A percentile compares a stretch with the other conserved stretches of the same genome.
phyloP scores from a whole-genome alignment of 1,140 invertebrate species.

The Drosophila tristis region DNA sequence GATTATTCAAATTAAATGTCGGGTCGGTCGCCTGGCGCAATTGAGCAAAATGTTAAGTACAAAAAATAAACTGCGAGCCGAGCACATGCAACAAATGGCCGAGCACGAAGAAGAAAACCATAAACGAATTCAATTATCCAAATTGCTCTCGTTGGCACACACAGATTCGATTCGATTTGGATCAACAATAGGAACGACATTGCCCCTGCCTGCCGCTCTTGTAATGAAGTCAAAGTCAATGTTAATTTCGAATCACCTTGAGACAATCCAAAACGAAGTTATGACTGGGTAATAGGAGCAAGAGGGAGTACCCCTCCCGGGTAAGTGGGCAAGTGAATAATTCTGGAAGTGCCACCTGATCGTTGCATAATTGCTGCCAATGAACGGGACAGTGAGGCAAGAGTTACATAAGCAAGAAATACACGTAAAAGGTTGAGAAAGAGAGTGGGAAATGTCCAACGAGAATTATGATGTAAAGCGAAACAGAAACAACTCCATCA shows the following conservation, averaged over 20 bases:
- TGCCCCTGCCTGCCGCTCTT: slow-evolving; percentile 16
- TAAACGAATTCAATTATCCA: slow-evolving; percentile 42
- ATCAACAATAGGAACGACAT: slow-evolving; percentile 38
- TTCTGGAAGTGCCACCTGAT: slow-evolving; percentile 54
- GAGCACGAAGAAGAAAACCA: not conserved
- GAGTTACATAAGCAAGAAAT: slow-evolving; percentile 59
- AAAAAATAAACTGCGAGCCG: not conserved
- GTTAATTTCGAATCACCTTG: slow-evolving; percentile 71
- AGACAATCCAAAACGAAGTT: not conserved
- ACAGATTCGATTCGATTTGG: slow-evolving; percentile 38
- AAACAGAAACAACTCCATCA: slow-evolving; percentile 31
- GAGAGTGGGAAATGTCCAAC: slow-evolving; percentile 48
- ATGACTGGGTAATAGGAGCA: not conserved
- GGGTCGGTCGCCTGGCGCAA: slow-evolving; percentile 57
- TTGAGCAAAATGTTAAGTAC: slow-evolving; percentile 49
- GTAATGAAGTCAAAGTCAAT: slow-evolving; percentile 64
- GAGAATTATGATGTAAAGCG: slow-evolving; percentile 67
- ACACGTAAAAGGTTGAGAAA: slow-evolving; percentile 40
- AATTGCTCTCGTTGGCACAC: slow-evolving; percentile 41
- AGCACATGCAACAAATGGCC: not conserved
- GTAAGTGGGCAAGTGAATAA: slow-evolving; percentile 19
- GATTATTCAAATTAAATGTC: slow-evolving; percentile 63
- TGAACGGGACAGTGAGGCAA: slow-evolving; percentile 32
- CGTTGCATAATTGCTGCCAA: slow-evolving; percentile 70
- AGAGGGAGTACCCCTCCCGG: too few species aligned